A percentile compares a stretch with the other conserved stretches of the same genome.
These are phyloP conservation scores for Microplitis manilae DNA, from an alignment of 2,888 invertebrate genomes.

Conservation along the genomic window DNA sequence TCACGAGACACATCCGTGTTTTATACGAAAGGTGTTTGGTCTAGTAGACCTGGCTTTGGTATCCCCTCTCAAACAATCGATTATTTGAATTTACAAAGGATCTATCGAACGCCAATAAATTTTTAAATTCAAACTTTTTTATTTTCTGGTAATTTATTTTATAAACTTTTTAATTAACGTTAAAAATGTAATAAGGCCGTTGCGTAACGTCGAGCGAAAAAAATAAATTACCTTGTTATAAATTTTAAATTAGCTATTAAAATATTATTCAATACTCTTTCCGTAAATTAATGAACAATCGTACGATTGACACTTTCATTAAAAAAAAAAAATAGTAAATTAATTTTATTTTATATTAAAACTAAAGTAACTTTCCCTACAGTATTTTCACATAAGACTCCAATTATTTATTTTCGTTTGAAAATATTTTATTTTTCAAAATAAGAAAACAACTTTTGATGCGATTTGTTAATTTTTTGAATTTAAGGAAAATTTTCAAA, in stretches of 20 bases:
- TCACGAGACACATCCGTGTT: conserved; percentile 20
- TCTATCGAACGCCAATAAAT: not conserved
- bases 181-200: not conserved
- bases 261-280: not conserved
- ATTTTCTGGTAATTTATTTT: not conserved
- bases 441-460: too few relatives aligned
- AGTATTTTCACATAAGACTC: too few relatives aligned
- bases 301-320: not conserved
- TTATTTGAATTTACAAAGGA: not conserved
- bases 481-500: too few relatives aligned
- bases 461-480: too few relatives aligned
- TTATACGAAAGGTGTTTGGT: not conserved
- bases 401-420: too few relatives aligned
- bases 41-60: not conserved
- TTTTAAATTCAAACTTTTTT: not conserved
- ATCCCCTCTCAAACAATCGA: not conserved
- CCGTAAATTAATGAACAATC: not conserved
- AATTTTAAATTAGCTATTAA: not conserved
- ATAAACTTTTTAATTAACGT: not conserved
- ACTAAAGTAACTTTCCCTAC: not conserved
- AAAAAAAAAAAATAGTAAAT: not conserved
- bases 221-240: conserved; percentile 11
- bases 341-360: not conserved
- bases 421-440: too few relatives aligned
- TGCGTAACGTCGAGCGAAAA: not conserved